Percentiles rank a stretch among this genome's conserved stretches.
phyloP scores from a whole-genome alignment of 2,797 vertebrate species.

The Nothura maculosa region DNA sequence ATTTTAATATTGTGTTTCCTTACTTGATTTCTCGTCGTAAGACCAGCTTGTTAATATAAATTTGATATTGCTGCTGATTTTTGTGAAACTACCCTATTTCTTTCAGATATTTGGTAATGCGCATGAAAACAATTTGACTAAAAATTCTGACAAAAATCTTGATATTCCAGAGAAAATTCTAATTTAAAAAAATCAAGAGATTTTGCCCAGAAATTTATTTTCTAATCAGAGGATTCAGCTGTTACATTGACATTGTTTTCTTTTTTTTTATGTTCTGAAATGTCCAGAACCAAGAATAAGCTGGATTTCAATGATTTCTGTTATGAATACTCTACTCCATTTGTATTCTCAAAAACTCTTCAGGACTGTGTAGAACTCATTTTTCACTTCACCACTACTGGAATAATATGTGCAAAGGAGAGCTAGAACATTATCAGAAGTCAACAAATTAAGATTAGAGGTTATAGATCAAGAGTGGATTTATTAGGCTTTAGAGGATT shows the following conservation, averaged over 20 bases:
- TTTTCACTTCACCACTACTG: not conserved
- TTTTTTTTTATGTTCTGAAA: not conserved
- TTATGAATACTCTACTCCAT: not conserved
- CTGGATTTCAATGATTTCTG: not conserved
- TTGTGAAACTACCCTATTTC: not conserved
- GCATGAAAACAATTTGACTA: not conserved
- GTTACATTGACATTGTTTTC: accelerated
- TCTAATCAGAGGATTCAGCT: not conserved
- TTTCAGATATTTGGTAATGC: not conserved
- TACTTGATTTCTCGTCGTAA: not conserved
- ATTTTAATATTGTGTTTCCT: not conserved
- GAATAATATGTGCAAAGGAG: not conserved
- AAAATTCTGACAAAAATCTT: not conserved
- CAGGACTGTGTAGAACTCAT: not conserved
- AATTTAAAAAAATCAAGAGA: not conserved
- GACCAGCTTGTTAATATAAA: not conserved
- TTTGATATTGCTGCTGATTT: not conserved
- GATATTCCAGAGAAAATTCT: not conserved
- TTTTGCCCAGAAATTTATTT: not conserved
- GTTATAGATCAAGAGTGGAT: not conserved
- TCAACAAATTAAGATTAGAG: not conserved
- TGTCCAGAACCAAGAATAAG: not conserved
- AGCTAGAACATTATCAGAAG: not conserved
- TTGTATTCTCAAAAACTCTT: not conserved
- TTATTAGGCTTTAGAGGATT: not conserved